Percentiles rank a stretch among this genome's conserved stretches.
Evolutionary conservation across 2,797 vertebrate genomes (phyloP).

Genomic region (Melanotaenia trifasciata): DNA sequence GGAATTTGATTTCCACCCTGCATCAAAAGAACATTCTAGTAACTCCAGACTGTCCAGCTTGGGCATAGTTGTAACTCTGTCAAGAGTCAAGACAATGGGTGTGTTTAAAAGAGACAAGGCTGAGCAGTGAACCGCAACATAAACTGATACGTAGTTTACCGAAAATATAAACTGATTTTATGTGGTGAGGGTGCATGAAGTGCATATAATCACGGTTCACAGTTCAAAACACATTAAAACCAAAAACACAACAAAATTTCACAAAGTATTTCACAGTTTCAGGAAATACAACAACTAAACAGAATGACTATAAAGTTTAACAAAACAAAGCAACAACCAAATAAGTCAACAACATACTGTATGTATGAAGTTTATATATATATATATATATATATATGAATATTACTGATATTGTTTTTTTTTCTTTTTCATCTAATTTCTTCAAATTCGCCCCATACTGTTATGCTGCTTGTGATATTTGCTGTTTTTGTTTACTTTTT

Average conservation of each 20-base stretch:
- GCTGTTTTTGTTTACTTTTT: not conserved
- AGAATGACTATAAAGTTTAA: not conserved
- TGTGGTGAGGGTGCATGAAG: conserved; percentile 31
- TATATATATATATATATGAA: not conserved
- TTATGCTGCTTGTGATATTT: no score
- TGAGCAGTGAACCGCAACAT: conserved; percentile 24
- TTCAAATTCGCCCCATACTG: not conserved
- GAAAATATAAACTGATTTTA: conserved; percentile 52
- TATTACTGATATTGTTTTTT: not conserved
- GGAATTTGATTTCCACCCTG: conserved; percentile 51
- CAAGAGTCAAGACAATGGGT: conserved; percentile 25
- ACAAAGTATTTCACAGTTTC: not conserved
- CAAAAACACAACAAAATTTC: not conserved
- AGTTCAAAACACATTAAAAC: not conserved
- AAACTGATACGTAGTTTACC: conserved; percentile 39
- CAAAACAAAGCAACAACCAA: not conserved
- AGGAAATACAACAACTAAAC: not conserved
- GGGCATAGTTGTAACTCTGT: conserved; percentile 48
- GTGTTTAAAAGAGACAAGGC: conserved; percentile 24
- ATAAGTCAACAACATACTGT: not conserved
- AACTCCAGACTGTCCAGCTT: conserved; percentile 38
- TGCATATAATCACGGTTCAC: conserved; percentile 22
- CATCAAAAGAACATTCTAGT: conserved; percentile 54
- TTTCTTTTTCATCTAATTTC: not conserved
- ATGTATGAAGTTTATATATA: no score